These are phyloP conservation scores for Phymastichus coffea DNA, from an alignment of 1,140 invertebrate species.

Conservation along the genomic window DNA sequence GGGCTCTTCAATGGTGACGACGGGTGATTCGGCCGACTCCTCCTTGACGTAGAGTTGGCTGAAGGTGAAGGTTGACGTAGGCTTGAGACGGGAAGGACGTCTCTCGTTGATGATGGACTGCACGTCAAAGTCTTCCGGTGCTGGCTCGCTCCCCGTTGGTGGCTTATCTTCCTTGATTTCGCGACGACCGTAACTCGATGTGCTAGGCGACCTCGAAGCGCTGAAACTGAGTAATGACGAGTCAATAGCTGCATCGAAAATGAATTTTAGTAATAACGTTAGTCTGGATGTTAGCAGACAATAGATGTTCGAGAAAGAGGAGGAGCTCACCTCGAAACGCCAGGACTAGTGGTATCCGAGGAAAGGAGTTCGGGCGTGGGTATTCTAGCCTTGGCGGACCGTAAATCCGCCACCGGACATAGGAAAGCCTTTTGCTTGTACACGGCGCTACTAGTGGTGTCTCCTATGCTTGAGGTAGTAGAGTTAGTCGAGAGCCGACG, in stretches of 20 bases:
- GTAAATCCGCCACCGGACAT: conserved; percentile 33
- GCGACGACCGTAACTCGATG: conserved; percentile 10
- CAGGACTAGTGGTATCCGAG: conserved; percentile 5
- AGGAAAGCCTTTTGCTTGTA: conserved; percentile 23
- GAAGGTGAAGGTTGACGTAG: not conserved
- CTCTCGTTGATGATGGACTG: conserved; percentile 54
- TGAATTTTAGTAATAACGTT: too few species aligned
- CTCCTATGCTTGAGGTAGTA: conserved; percentile 7
- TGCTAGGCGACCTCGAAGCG: conserved; percentile 21
- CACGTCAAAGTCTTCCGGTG: conserved; percentile 44
- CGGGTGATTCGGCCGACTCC: conserved; percentile 7
- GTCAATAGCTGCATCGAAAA: too few species aligned
- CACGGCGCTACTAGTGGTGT: not conserved
- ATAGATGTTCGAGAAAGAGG: too few species aligned
- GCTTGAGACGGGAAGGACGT: conserved; percentile 46
- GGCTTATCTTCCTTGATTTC: not conserved
- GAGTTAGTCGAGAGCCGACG: not conserved
- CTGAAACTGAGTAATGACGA: too few species aligned
- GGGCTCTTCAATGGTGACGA: too few species aligned
- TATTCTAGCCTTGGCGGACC: conserved; percentile 40
- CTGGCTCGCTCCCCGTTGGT: not conserved
- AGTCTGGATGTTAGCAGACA: too few species aligned
- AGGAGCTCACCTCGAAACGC: not conserved
- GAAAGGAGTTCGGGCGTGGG: conserved; percentile 22
- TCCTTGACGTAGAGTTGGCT: conserved; percentile 38